A percentile compares a stretch with the other conserved stretches of the same genome.
phyloP scores from a whole-genome alignment of 2,113 vertebrate genomes.

The Ptilorrhoa leucosticta region DNA sequence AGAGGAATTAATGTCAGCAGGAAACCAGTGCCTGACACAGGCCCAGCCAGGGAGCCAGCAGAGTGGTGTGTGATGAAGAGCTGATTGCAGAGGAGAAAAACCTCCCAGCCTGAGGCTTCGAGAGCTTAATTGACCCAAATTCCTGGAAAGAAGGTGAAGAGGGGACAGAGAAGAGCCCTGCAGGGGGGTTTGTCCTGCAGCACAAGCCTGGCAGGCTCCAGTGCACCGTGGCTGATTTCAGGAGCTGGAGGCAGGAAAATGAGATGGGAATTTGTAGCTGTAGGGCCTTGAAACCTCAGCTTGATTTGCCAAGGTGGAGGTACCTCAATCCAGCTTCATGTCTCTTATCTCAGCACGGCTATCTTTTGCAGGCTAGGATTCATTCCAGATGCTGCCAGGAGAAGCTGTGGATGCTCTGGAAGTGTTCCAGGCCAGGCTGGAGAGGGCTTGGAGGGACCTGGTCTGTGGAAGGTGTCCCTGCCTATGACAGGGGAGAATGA shows the following conservation, averaged over 20 bases:
- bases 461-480: neutral
- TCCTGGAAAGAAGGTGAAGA: conserved; percentile 19
- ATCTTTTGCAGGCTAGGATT: neutral
- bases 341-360: neutral
- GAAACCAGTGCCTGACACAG: neutral
- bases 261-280: neutral
- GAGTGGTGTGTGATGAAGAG: neutral
- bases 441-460: neutral
- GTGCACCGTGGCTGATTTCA: neutral
- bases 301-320: neutral
- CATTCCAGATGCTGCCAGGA: neutral
- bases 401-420: neutral
- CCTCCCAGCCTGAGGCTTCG: neutral
- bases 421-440: neutral
- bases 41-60: neutral
- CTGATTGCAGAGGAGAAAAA: neutral
- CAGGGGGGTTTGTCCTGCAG: neutral
- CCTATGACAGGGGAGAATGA: neutral
- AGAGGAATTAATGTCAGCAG: neutral
- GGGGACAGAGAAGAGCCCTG: neutral
- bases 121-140: neutral
- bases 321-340: neutral
- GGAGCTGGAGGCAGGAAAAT: neutral
- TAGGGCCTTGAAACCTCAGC: neutral
- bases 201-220: neutral